Base-by-base conservation (phyloP, 2,797 vertebrate species). In the Pristis pectinata region DNA sequence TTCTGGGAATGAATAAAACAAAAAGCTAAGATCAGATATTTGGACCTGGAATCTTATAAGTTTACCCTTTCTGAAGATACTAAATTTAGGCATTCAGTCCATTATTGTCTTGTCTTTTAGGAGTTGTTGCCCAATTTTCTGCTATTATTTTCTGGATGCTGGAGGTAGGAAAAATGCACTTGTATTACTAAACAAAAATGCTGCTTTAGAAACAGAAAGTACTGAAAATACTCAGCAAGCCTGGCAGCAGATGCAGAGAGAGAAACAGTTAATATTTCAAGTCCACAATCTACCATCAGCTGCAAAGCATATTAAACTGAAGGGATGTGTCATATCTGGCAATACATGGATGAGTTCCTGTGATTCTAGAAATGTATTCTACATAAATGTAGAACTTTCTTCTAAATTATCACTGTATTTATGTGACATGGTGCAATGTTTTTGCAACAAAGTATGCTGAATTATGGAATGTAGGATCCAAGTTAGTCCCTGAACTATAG, bases 321-420 rank as follows among this genome's bases (percentile, higher is more conserved):
- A 53, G 56, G 49, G 9, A 56, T 4, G 9, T 85, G 49, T 11
- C 82, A 56, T 27, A 85, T 53, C 44, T 85, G 79, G 49, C 82
- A 34, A n/a, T 56, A 56, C 27, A 15, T 34, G 82, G 49, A 34
- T 56, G 22, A 56, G 82, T 56, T 85, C 82, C 85, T 34, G 49
- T 56, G 82, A 80, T 41, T 80, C 6, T 19, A 80, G 19, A 41
- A 83, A 53, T 53, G 49, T 24, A 49, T 83, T 56, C 27, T 85
- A 49, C 82, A 85, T 56, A 27, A 34, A 4, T 85, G 82, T 30
- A 56, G 11, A 56, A 30, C 85, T 53, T 85, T 85, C 82, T 53
- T 85, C 56, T 53, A 85, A 56, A 34, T 85, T 85, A 85, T 85
- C 82, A 53, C 49, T 80, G 79, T 41, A 24, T 80, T 80, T 80